Evolutionary conservation across 2,888 invertebrate species (phyloP).

Genomic region (Rotaria socialis): DNA sequence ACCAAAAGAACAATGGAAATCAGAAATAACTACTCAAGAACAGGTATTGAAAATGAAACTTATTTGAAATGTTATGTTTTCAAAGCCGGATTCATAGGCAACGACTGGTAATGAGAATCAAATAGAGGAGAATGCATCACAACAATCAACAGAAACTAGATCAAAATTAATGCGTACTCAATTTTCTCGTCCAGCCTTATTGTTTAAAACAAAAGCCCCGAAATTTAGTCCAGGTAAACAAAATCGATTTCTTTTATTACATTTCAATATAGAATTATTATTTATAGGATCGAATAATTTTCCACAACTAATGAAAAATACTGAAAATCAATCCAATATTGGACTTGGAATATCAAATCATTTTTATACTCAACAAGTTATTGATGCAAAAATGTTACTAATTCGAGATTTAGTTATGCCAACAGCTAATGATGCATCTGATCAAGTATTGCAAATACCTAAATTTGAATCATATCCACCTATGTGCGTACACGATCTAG

Average conservation of each 20-base stretch:
- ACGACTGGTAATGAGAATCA: neutral
- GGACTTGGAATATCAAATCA: constrained; percentile 2
- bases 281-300: constrained; percentile 4
- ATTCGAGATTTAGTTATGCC: neutral
- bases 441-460: neutral
- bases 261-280: neutral
- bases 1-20: constrained; percentile 31
- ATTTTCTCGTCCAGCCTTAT: neutral
- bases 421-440: neutral
- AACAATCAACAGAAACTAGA: neutral
- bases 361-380: constrained; percentile 23
- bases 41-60: neutral
- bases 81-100: neutral
- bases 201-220: neutral
- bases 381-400: neutral
- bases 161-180: neutral
- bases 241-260: too few species aligned
- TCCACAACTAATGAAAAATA: constrained; percentile 18
- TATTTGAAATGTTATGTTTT: too few species aligned
- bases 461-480: neutral
- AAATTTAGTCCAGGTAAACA: neutral
- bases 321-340: neutral
- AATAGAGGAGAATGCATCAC: neutral
- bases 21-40: neutral
- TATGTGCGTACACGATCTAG: neutral